phyloP scores from a whole-genome alignment of 2,888 invertebrate species.

The Cataglyphis albicans region DNA sequence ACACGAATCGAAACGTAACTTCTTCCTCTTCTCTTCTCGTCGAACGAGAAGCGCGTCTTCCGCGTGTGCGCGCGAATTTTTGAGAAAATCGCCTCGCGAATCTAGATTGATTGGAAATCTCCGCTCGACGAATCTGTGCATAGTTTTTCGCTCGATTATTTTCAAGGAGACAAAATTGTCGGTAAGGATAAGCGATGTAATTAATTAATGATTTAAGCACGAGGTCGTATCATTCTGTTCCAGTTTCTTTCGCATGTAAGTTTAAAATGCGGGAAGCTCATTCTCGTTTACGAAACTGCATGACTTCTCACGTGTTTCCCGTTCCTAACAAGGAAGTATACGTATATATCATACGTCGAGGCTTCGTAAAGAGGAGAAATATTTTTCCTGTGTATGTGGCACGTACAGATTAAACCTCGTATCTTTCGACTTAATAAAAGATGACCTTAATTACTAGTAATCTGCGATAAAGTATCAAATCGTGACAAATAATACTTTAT shows the following conservation, averaged over 20 bases:
- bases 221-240: not conserved
- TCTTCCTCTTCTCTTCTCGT: not conserved
- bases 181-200: conserved; percentile 34
- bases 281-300: conserved; percentile 3
- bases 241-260: not conserved
- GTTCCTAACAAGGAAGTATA: conserved; percentile 8
- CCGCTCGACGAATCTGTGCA: not conserved
- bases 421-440: conserved; percentile 29
- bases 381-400: not conserved
- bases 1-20: not conserved
- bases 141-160: not conserved
- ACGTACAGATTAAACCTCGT: conserved; percentile 30
- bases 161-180: conserved; percentile 11
- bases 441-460: conserved; percentile 36
- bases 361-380: conserved; percentile 24
- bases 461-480: conserved; percentile 24
- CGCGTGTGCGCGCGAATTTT: conserved; percentile 6
- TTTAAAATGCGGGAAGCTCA: conserved; percentile 5
- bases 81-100: conserved; percentile 6
- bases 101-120: not conserved
- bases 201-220: conserved; percentile 18
- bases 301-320: conserved; percentile 34
- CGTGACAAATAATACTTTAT: not conserved
- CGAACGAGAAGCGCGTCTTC: conserved; percentile 3
- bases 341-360: conserved; percentile 2